Conservation (phyloP, 2,888 invertebrate genomes). For the Hirtodrosophila alboralis region DNA sequence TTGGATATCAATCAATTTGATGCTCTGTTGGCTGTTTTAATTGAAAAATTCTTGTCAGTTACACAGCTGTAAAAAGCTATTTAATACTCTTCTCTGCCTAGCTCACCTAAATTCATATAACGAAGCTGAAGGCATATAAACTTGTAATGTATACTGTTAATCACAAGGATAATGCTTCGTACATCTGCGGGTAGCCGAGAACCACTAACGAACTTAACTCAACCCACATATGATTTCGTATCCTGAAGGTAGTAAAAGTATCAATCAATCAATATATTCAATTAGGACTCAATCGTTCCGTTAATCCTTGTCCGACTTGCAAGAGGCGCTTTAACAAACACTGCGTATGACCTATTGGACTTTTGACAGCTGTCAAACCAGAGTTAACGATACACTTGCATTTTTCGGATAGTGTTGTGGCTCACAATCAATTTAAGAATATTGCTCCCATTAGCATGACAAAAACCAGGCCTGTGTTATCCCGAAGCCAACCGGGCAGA, state of each 20-base stretch:
- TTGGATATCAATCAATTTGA: slow-evolving; percentile 64
- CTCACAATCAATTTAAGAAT: slow-evolving; percentile 5
- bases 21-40: slow-evolving; percentile 61
- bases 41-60: slow-evolving; percentile 44
- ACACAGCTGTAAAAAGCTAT: neutral
- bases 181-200: slow-evolving; percentile 33
- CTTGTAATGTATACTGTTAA: slow-evolving; percentile 4
- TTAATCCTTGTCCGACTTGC: slow-evolving; percentile 57
- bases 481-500: slow-evolving; percentile 40
- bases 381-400: slow-evolving; percentile 57
- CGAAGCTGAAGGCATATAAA: too few relatives aligned
- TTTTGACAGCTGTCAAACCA: slow-evolving; percentile 81
- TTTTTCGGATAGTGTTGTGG: slow-evolving; percentile 9
- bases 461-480: slow-evolving; percentile 30
- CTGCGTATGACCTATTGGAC: slow-evolving; percentile 77
- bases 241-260: too few relatives aligned
- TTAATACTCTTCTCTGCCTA: neutral
- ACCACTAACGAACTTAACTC: slow-evolving; percentile 18
- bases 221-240: slow-evolving; percentile 52
- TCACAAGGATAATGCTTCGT: slow-evolving; percentile 12
- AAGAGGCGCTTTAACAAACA: slow-evolving; percentile 45
- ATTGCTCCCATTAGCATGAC: slow-evolving; percentile 50
- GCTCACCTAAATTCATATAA: neutral
- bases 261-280: slow-evolving; percentile 53
- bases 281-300: slow-evolving; percentile 44